phyloP scores from a whole-genome alignment of 2,888 invertebrate species.

The Tortrix viridana region DNA sequence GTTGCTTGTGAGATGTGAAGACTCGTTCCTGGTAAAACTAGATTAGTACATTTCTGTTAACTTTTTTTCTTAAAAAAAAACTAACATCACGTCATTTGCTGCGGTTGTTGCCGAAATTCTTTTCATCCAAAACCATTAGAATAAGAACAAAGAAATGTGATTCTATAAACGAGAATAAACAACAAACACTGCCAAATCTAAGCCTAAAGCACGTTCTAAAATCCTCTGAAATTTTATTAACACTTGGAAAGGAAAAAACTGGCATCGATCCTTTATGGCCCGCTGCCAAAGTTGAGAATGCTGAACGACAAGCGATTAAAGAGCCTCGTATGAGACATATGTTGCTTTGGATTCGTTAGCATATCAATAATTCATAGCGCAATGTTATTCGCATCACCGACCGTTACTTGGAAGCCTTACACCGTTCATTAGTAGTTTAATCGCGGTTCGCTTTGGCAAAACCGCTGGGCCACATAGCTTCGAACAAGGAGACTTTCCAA shows the following conservation, averaged over 20 bases:
- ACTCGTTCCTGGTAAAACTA: constrained; percentile 36
- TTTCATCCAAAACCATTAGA: neutral
- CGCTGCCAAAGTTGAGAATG: constrained; percentile 28
- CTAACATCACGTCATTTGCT: neutral
- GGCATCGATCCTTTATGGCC: constrained; percentile 31
- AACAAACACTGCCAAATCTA: constrained; percentile 53
- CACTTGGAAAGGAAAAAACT: constrained; percentile 31
- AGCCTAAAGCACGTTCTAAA: constrained; percentile 42
- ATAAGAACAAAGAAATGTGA: constrained; percentile 10
- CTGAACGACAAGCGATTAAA: constrained; percentile 60
- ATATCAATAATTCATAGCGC: constrained; percentile 80
- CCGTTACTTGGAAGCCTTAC: constrained; percentile 82
- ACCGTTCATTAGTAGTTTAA: constrained; percentile 80
- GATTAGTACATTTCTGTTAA: constrained; percentile 15
- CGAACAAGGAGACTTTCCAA: constrained; percentile 52
- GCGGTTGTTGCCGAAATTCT: neutral
- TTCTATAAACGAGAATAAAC: constrained; percentile 39
- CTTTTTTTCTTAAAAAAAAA: neutral
- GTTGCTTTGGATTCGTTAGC: constrained; percentile 76
- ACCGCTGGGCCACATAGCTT: constrained; percentile 78
- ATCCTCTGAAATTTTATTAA: constrained; percentile 48
- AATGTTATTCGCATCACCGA: constrained; percentile 75
- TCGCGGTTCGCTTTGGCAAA: constrained; percentile 81
- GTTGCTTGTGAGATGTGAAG: constrained; percentile 35
- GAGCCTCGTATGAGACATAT: constrained; percentile 73